Evolutionary conservation across 1,140 invertebrate species (phyloP).

Genomic region (Drosophila orosa): DNA sequence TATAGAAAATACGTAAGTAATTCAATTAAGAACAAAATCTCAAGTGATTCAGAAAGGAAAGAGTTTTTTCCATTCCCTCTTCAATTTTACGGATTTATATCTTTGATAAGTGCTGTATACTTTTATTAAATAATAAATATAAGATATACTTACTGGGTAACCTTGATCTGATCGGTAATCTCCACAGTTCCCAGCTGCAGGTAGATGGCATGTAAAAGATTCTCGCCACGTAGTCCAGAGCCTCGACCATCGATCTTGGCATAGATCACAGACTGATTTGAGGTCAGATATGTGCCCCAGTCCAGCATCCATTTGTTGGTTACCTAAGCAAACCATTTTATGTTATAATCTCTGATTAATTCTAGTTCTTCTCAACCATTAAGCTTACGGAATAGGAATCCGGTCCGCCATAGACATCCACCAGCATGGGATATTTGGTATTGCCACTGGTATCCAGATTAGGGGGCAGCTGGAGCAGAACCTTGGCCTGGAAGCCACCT

Average conservation of each 20-base stretch:
- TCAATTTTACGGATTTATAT: background rate
- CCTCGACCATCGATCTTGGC: conserved; percentile 95
- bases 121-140: background rate
- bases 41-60: background rate
- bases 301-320: conserved; percentile 89
- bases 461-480: conserved; percentile 89
- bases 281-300: conserved; percentile 93
- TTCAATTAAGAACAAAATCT: background rate
- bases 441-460: conserved; percentile 88
- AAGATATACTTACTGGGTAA: conserved; percentile 84
- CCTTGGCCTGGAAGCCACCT: conserved; percentile 76
- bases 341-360: background rate
- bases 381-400: conserved; percentile 91
- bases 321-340: conserved; percentile 38
- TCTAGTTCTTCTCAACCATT: background rate
- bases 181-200: conserved; percentile 94
- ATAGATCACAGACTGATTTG: conserved; percentile 93
- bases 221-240: conserved; percentile 93
- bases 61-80: no score
- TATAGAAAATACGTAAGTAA: background rate
- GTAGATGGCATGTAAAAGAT: conserved; percentile 93
- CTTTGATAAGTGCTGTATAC: background rate
- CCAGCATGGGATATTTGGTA: conserved; percentile 92
- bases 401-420: conserved; percentile 96
- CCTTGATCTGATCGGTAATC: conserved; percentile 91